Base-by-base conservation (phyloP, 2,888 invertebrate species). In the Lepas anatifera region DNA sequence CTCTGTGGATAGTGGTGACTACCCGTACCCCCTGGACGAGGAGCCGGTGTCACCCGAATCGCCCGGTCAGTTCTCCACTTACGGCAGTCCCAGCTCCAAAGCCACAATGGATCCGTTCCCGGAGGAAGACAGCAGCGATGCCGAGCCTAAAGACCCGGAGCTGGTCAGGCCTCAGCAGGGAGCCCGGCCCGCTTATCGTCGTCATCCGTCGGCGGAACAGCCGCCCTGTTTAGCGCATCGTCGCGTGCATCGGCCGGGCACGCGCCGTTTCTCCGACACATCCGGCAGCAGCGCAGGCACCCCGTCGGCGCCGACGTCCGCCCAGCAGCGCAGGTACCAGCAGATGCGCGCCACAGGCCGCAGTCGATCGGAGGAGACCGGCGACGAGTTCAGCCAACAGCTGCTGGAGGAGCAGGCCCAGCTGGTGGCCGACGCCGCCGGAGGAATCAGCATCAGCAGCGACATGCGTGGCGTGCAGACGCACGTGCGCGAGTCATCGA, bases 21-120 rank as follows among this genome's bases (percentile, higher is more conserved):
- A 32, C 66, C 4, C 43, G 52, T 37, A 70, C 69, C 48, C 68
- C 58, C 37, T 41, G 64, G n/a, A 58, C 50, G 27, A n/a, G 50
- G 27, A 69, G 70, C 72, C 69, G 72, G 63, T 27, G 58, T 27
- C 70, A 70, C 48, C 58, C 67, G 18, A 69, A n/a, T n/a, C n/a
- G n/a, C n/a, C n/a, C n/a, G n/a, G n/a, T n/a, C n/a, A n/a, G n/a
- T n/a, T n/a, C n/a, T n/a, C n/a, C n/a, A n/a, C n/a, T n/a, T n/a
- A n/a, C n/a, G n/a, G n/a, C n/a, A n/a, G n/a, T n/a, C n/a, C n/a
- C n/a, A n/a, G n/a, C n/a, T n/a, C n/a, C n/a, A n/a, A n/a, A n/a
- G n/a, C n/a, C n/a, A n/a, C n/a, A n/a, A n/a, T n/a, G n/a, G n/a
- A n/a, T n/a, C n/a, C n/a, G n/a, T n/a, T n/a, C n/a, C n/a, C n/a